Evolutionary conservation across 1,140 invertebrate species (phyloP).

Genomic region (Pemphigus obesinymphae): DNA sequence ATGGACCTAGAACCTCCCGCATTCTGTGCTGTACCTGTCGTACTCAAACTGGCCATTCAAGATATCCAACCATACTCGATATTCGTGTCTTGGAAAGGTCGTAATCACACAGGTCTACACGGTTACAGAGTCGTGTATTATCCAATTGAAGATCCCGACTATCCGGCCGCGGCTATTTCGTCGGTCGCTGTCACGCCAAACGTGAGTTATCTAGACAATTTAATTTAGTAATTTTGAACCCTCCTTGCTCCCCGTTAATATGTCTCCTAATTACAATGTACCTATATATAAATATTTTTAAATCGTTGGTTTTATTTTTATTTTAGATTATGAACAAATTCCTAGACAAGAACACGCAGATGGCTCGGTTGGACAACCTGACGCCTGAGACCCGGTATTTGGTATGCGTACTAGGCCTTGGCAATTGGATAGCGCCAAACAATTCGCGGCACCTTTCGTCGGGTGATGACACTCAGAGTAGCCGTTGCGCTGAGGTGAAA

Average conservation of each 20-base stretch:
- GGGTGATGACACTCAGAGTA: conserved; percentile 48
- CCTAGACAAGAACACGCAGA: conserved; percentile 63
- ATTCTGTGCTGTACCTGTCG: conserved; percentile 75
- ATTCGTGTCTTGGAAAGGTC: conserved; percentile 75
- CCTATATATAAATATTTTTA: too few species aligned
- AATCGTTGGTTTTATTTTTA: too few species aligned
- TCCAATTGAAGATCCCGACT: conserved; percentile 56
- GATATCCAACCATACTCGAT: conserved; percentile 85
- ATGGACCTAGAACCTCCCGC: conserved; percentile 69
- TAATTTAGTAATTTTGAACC: too few species aligned
- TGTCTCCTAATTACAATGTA: too few species aligned
- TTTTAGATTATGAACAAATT: conserved; percentile 65
- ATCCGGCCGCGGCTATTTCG: not conserved
- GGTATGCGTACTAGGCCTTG: conserved; percentile 77
- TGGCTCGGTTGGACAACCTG: conserved; percentile 66
- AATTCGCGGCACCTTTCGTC: conserved; percentile 45
- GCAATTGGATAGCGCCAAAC: conserved; percentile 56
- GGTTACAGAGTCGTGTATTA: conserved; percentile 84
- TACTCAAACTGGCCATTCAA: conserved; percentile 75
- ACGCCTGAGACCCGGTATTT: conserved; percentile 72
- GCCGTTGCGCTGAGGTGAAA: conserved; percentile 68
- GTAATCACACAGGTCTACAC: conserved; percentile 77
- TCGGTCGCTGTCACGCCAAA: not conserved
- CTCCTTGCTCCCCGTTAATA: too few species aligned
- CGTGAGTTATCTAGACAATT: conserved; percentile 14